These are phyloP conservation scores for Steromphala cineraria DNA, from an alignment of 2,888 invertebrate genomes.

Conservation along the genomic window DNA sequence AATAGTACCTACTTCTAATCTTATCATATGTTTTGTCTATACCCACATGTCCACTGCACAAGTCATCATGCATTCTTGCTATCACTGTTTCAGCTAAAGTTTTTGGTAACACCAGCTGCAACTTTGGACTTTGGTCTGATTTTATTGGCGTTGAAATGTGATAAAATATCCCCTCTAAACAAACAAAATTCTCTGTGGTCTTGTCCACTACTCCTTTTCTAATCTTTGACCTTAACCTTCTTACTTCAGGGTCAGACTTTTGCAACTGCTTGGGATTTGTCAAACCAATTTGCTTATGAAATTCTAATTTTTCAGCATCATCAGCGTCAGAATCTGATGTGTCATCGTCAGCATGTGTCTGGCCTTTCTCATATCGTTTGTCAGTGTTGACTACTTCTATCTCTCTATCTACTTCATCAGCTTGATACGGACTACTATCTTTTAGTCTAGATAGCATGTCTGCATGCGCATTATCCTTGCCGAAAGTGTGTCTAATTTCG, in stretches of 20 bases:
- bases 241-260: neutral
- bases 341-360: neutral
- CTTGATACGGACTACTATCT: neutral
- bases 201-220: neutral
- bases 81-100: no score
- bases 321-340: neutral
- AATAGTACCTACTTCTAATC: neutral
- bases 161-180: neutral
- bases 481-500: neutral
- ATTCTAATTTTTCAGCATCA: no score
- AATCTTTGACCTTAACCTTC: neutral
- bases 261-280: neutral
- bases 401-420: neutral
- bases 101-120: neutral
- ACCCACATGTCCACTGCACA: neutral
- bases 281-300: neutral
- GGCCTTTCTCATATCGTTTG: neutral
- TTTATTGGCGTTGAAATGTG: neutral
- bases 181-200: neutral
- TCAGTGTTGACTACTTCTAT: neutral
- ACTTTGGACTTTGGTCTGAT: neutral
- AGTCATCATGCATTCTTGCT: neutral
- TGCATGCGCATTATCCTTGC: neutral
- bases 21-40: conserved; percentile 4
- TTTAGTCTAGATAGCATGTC: neutral